These are phyloP conservation scores for Cheilosia urbana DNA, from an alignment of 2,888 invertebrate genomes.

Conservation along the genomic window DNA sequence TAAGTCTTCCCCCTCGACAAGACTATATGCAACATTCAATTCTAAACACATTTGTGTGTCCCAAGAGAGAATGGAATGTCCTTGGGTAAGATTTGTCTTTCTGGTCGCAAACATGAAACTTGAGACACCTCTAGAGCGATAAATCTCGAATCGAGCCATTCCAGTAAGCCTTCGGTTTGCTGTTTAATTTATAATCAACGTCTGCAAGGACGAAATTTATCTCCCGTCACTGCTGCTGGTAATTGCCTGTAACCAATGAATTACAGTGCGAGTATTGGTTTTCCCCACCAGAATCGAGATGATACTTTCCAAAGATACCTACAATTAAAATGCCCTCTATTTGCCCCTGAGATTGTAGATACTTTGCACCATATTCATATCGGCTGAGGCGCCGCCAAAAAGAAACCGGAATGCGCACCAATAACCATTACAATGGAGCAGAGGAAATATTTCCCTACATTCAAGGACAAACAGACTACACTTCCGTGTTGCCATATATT, in stretches of 20 bases:
- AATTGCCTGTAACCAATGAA: conserved; percentile 22
- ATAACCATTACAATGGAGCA: conserved; percentile 18
- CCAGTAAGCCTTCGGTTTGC: conserved; percentile 24
- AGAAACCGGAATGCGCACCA: conserved; percentile 34
- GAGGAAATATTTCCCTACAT: conserved; percentile 17
- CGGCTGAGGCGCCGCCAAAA: conserved; percentile 1
- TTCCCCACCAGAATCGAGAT: conserved; percentile 23
- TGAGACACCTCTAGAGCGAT: conserved; percentile 42
- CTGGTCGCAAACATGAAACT: conserved; percentile 15
- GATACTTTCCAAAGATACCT: neutral
- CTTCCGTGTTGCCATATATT: conserved; percentile 33
- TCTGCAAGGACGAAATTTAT: conserved; percentile 29
- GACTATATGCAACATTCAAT: conserved; percentile 6
- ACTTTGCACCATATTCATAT: neutral
- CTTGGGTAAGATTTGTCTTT: conserved; percentile 41
- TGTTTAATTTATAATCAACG: neutral
- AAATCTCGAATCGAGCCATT: conserved; percentile 52
- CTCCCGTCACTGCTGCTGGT: conserved; percentile 5
- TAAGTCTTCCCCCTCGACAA: conserved; percentile 32
- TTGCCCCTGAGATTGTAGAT: conserved; percentile 19
- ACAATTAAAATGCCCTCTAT: conserved; percentile 32
- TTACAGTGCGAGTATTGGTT: conserved; percentile 40
- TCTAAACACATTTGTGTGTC: neutral
- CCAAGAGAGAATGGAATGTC: conserved; percentile 6
- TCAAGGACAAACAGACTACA: conserved; percentile 54